Conservation (phyloP, 1,140 invertebrate species). For the Bombus ignitus region DNA sequence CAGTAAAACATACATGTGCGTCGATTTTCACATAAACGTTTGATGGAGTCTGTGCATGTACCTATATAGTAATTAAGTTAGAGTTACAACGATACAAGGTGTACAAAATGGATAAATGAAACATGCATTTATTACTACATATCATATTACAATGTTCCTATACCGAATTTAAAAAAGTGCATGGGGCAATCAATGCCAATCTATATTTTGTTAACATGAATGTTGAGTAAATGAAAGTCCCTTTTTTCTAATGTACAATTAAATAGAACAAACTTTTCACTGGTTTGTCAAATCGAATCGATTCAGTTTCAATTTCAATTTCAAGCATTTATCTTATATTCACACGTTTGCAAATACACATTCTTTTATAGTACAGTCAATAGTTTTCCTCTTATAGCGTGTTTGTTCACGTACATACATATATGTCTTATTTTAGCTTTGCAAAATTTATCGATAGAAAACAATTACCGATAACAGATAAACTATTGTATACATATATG, state of each 20-base stretch:
- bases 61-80: constrained; percentile 30
- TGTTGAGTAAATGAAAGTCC: neutral
- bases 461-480: neutral
- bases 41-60: constrained; percentile 63
- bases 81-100: constrained; percentile 17
- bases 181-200: constrained; percentile 15
- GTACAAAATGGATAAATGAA: neutral
- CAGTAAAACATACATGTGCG: constrained; percentile 22
- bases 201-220: neutral
- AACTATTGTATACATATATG: neutral
- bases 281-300: too few species aligned
- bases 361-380: neutral
- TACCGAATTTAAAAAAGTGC: neutral
- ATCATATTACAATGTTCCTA: neutral
- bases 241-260: neutral
- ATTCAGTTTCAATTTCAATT: constrained; percentile 3
- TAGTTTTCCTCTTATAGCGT: constrained; percentile 5
- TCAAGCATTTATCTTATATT: constrained; percentile 1
- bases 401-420: constrained; percentile 26
- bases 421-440: constrained; percentile 7
- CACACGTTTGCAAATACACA: constrained; percentile 18
- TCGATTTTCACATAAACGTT: constrained; percentile 60
- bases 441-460: neutral
- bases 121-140: constrained; percentile 16
- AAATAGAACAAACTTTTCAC: neutral